These are phyloP conservation scores for Euwallacea fornicatus DNA, from an alignment of 1,140 invertebrate genomes.

Conservation along the genomic window DNA sequence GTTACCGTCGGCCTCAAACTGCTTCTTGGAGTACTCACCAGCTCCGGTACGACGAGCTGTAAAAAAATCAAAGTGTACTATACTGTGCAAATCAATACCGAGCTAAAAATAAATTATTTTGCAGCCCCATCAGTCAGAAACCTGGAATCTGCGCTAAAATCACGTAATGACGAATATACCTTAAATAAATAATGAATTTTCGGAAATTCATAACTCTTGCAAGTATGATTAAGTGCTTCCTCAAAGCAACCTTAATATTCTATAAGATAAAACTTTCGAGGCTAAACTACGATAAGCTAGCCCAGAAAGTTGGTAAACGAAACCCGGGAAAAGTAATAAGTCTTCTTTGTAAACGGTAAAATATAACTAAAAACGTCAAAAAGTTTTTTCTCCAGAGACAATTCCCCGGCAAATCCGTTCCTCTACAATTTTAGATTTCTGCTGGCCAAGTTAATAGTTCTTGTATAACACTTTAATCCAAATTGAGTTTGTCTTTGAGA, in stretches of 20 bases:
- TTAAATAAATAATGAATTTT: too few relatives aligned
- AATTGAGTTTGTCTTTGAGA: conserved; percentile 46
- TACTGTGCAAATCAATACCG: too few relatives aligned
- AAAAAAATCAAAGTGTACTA: conserved; percentile 17
- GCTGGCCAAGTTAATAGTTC: conserved; percentile 45
- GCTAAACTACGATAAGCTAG: not conserved
- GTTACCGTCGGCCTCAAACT: not conserved
- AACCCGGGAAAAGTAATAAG: conserved; percentile 30
- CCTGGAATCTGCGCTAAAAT: not conserved
- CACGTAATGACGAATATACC: not conserved
- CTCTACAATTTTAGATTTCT: conserved; percentile 42
- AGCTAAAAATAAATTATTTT: too few relatives aligned
- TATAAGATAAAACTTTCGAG: conserved; percentile 22
- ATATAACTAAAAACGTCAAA: conserved; percentile 34
- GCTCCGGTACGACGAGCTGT: conserved; percentile 35
- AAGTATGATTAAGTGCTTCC: not conserved
- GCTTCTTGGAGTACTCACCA: conserved; percentile 24
- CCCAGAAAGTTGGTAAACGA: conserved; percentile 22
- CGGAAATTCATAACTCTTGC: not conserved
- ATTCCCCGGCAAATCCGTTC: conserved; percentile 35
- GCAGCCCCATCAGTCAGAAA: too few relatives aligned
- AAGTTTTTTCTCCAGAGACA: conserved; percentile 34
- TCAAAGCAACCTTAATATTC: conserved; percentile 2
- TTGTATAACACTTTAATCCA: conserved; percentile 48
- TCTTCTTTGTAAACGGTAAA: conserved; percentile 36